Evolutionary conservation across 1,140 invertebrate species (phyloP).

Genomic region (Tribolium castaneum): DNA sequence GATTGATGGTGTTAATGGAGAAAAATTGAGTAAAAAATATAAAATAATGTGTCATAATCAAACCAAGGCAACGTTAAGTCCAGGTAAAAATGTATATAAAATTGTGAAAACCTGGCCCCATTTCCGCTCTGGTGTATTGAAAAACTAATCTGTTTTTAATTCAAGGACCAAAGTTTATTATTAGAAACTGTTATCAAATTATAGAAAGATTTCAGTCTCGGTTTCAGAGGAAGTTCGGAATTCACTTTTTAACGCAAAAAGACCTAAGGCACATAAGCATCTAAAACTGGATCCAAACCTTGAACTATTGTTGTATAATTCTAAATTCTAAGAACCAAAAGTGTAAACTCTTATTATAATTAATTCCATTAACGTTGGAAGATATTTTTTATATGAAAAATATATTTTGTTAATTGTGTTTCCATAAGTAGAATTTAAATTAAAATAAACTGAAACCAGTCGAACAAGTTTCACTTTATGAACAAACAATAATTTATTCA

Average conservation of each 20-base stretch:
- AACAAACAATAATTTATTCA: not conserved
- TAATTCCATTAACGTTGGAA: not conserved
- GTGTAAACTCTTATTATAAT: no score
- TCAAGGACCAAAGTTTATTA: no score
- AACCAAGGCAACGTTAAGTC: slow-evolving; percentile 58
- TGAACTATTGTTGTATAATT: no score
- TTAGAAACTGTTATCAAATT: no score
- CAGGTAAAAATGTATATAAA: slow-evolving; percentile 57
- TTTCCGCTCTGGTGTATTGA: slow-evolving; percentile 38
- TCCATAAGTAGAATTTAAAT: not conserved
- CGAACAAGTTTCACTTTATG: slow-evolving; percentile 37
- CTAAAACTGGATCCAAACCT: no score
- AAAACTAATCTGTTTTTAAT: not conserved
- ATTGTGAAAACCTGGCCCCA: slow-evolving; percentile 54
- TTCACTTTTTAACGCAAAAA: no score
- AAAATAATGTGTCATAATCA: slow-evolving; percentile 65
- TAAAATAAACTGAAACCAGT: not conserved
- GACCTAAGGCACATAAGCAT: no score
- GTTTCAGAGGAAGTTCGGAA: no score
- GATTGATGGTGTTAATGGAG: slow-evolving; percentile 57
- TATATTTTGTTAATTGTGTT: not conserved
- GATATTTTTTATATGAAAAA: not conserved
- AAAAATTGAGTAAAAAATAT: slow-evolving; percentile 59
- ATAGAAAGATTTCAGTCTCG: no score
- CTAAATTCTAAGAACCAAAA: no score